Evolutionary conservation across 2,888 invertebrate genomes (phyloP).

Genomic region (Marronus borbonicus): DNA sequence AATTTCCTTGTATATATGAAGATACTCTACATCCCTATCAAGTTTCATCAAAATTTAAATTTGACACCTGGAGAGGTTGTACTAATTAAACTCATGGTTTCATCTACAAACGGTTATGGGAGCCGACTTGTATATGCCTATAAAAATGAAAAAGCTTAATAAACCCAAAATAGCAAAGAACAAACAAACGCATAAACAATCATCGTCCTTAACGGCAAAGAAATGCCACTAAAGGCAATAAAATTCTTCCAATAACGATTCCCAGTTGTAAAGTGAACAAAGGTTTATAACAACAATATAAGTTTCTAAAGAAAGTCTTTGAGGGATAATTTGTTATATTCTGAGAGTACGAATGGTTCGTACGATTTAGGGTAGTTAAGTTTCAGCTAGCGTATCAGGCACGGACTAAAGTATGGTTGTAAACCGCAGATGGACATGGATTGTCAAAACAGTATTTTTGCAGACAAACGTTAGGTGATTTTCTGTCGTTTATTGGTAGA

Average conservation of each 20-base stretch:
- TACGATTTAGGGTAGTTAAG: constrained; percentile 41
- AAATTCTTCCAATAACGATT: constrained; percentile 20
- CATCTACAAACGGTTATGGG: too few species aligned
- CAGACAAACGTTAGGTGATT: constrained; percentile 30
- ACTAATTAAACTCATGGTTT: too few species aligned
- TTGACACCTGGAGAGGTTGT: too few species aligned
- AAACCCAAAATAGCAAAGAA: constrained; percentile 30
- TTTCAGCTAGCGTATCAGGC: constrained; percentile 41
- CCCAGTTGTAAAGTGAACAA: constrained; percentile 44
- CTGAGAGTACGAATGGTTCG: constrained; percentile 12
- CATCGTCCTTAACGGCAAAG: constrained; percentile 33
- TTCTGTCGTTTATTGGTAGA: background rate
- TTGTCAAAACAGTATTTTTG: constrained; percentile 48
- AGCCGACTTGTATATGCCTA: background rate
- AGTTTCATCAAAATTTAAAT: too few species aligned
- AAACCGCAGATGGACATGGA: constrained; percentile 48
- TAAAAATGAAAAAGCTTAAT: constrained; percentile 36
- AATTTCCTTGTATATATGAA: too few species aligned
- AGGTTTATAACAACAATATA: constrained; percentile 41
- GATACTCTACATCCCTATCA: too few species aligned
- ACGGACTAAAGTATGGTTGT: constrained; percentile 44
- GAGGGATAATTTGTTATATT: constrained; percentile 41
- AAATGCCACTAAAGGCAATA: constrained; percentile 22
- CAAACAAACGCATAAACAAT: constrained; percentile 44
- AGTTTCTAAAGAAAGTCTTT: constrained; percentile 48